Base-by-base conservation (phyloP, 2,113 vertebrate genomes). In the Todiramphus chloris region DNA sequence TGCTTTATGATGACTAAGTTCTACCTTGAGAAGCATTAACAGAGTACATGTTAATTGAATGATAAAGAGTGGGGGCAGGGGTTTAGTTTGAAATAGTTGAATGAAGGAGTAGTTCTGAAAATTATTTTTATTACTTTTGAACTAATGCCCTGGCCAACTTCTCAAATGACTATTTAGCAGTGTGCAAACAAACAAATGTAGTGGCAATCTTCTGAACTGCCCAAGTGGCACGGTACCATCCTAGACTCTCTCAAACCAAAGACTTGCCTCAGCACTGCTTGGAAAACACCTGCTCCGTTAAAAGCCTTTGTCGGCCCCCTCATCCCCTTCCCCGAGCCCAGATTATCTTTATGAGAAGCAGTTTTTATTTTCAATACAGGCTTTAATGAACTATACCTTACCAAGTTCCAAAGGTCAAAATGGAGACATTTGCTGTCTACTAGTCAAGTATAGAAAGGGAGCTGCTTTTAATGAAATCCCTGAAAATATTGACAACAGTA, bases 181-280 rank as follows among this genome's bases (percentile, higher is more conserved):
- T 98, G 98, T 98, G 97, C 97, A 96, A 93, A 96, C 94, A 68
- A 88, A 86, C 73, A 27, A 44, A 64, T 50, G 51, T 14, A 62
- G 93, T 37, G 96, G 97, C 97, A 97, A 87, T 97, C 97, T 98
- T 97, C 91, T 96, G 91, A 96, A 92, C 80, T 92, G 96, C 97
- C 97, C 66, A n/a, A 86, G 97, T 55, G 95, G 97, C 97, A 74
- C 13, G 73, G 91, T 97, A 98, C 97, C 98, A 97, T 97, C 98
- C 79, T 95, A 97, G 98, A 98, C 95, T 96, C 98, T 98, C 97
- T 97, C 97, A 98, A 99, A 99, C 99, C 99, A 99, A 99, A 99
- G 99, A 99, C 98, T 98, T 99, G 98, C 98, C 98, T 98, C 98
- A 97, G 97, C 97, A 96, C 97, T 97, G 96, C 96, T 97, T 83